These are phyloP conservation scores for Eclectus roratus DNA, from an alignment of 2,113 vertebrate species.

Conservation along the genomic window DNA sequence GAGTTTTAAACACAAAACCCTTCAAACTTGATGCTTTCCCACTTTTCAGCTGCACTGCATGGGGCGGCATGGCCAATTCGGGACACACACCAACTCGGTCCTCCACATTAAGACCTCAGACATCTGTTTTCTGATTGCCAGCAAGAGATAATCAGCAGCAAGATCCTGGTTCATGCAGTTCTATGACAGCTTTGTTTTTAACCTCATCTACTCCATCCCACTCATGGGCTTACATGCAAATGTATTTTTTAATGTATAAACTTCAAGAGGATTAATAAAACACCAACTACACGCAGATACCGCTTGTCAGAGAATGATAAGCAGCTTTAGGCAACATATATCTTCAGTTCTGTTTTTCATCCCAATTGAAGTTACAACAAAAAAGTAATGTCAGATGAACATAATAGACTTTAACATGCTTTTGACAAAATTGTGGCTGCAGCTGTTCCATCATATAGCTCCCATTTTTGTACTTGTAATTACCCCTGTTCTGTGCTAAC, in stretches of 20 bases:
- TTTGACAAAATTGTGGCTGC: slow-evolving; percentile 25
- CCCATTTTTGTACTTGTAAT: slow-evolving; percentile 25
- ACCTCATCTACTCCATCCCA: neutral
- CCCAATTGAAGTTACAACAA: neutral
- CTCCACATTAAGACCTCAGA: neutral
- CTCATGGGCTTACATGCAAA: neutral
- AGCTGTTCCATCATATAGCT: slow-evolving; percentile 47
- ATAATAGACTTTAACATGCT: slow-evolving; percentile 13
- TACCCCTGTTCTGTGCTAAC: slow-evolving; percentile 11
- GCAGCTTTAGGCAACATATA: neutral
- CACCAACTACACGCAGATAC: neutral
- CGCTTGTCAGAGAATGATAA: neutral
- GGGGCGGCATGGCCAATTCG: neutral
- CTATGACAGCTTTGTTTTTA: neutral
- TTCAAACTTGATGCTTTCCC: neutral
- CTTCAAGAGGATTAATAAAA: neutral
- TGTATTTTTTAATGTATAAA: neutral
- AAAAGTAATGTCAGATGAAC: neutral
- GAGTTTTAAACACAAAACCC: neutral
- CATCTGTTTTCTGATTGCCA: neutral
- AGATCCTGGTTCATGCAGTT: neutral
- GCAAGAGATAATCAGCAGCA: neutral
- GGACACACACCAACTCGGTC: neutral
- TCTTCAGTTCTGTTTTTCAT: neutral
- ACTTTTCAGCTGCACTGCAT: neutral